Evolutionary conservation across 2,113 vertebrate species (phyloP).

Genomic region (Gymnorhina tibicen): DNA sequence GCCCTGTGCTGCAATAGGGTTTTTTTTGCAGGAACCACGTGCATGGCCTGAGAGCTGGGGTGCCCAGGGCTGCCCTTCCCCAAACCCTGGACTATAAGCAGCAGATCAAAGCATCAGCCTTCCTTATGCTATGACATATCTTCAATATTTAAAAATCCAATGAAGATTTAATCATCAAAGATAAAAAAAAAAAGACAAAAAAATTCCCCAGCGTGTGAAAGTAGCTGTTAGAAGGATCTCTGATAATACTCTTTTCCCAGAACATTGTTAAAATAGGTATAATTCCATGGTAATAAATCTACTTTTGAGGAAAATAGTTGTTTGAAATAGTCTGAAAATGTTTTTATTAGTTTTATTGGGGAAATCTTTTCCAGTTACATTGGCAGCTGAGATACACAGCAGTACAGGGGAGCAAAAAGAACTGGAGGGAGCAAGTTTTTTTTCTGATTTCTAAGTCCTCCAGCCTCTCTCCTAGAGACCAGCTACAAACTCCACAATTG

Average conservation of each 20-base stretch:
- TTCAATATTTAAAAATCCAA: background rate
- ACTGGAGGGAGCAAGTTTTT: background rate
- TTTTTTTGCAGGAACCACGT: background rate
- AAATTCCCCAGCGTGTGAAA: background rate
- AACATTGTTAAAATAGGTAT: background rate
- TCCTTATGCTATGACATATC: background rate
- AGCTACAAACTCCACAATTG: background rate
- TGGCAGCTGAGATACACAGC: background rate
- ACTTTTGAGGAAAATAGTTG: background rate
- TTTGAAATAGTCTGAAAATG: background rate
- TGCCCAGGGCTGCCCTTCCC: background rate
- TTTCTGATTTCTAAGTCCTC: background rate
- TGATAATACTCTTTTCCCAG: background rate
- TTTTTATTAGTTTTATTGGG: background rate
- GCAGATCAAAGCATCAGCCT: background rate
- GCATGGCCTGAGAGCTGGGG: background rate
- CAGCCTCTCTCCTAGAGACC: background rate
- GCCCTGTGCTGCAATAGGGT: accelerated
- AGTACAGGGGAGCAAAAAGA: background rate
- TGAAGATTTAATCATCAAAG: background rate
- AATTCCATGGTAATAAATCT: background rate
- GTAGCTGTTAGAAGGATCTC: background rate
- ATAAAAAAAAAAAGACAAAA: background rate
- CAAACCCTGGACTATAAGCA: background rate
- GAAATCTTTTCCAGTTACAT: background rate